These are phyloP conservation scores for Limnephilus rhombicus DNA, from an alignment of 2,888 invertebrate species.

Conservation along the genomic window DNA sequence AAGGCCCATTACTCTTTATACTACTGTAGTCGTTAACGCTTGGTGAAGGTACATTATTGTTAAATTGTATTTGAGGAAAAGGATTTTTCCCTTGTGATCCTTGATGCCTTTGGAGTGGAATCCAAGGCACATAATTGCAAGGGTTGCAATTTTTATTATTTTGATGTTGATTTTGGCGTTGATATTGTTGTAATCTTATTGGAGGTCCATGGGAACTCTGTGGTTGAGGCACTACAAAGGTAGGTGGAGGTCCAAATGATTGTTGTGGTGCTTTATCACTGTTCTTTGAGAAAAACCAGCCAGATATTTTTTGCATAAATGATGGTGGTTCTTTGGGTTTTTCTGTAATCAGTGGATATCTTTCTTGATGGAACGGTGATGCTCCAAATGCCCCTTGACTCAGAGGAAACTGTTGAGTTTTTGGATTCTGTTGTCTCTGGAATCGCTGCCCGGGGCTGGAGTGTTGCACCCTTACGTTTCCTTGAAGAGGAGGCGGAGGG, in stretches of 20 bases:
- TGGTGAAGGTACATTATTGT: constrained; percentile 66
- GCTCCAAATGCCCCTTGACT: constrained; percentile 67
- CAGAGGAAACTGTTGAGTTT: constrained; percentile 70
- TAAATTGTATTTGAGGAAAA: neutral
- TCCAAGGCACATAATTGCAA: constrained; percentile 90
- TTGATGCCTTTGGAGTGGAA: constrained; percentile 82
- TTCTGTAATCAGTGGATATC: constrained; percentile 72
- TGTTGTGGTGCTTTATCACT: constrained; percentile 44
- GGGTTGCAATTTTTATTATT: constrained; percentile 80
- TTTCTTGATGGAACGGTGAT: constrained; percentile 49
- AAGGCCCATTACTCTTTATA: neutral
- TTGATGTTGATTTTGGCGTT: constrained; percentile 9
- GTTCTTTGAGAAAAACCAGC: constrained; percentile 80
- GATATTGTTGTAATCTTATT: constrained; percentile 48
- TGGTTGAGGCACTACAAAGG: constrained; percentile 52
- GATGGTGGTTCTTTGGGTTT: constrained; percentile 73
- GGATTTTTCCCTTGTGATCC: constrained; percentile 67
- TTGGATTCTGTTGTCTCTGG: constrained; percentile 72
- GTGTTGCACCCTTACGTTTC: constrained; percentile 68
- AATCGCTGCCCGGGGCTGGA: constrained; percentile 69
- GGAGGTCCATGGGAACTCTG: constrained; percentile 67
- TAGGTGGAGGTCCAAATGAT: constrained; percentile 63
- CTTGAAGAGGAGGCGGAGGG: constrained; percentile 70
- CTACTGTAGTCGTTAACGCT: neutral
- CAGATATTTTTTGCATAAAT: constrained; percentile 79